Evolutionary conservation across 2,888 invertebrate genomes (phyloP).

Genomic region (Agriopis leucophaearia): DNA sequence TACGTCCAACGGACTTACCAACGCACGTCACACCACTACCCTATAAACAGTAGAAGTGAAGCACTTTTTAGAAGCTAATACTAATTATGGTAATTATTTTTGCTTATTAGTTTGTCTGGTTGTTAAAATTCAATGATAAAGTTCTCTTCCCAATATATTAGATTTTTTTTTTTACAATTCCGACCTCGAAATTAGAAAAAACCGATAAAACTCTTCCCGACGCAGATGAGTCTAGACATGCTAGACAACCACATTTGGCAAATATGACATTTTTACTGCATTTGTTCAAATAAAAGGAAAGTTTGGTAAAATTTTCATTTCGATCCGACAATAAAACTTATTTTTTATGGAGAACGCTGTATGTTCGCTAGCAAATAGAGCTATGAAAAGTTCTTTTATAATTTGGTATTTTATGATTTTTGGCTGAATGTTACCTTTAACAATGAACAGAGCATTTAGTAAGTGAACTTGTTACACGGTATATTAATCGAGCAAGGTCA

Average conservation of each 20-base stretch:
- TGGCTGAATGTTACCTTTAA: no score
- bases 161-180: background rate
- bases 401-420: conserved; percentile 4
- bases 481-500: no score
- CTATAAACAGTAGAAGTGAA: no score
- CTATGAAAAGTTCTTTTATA: conserved; percentile 10
- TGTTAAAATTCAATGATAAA: no score
- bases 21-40: no score
- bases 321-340: conserved; percentile 18
- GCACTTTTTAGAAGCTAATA: no score
- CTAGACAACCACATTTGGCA: conserved; percentile 34
- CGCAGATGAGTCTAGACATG: conserved; percentile 36
- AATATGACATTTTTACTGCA: conserved; percentile 35
- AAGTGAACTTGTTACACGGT: no score
- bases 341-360: conserved; percentile 14
- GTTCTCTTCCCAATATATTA: no score
- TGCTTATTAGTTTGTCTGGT: no score
- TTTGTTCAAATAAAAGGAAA: conserved; percentile 20
- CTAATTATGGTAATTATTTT: no score
- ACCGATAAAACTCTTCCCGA: background rate
- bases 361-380: conserved; percentile 8
- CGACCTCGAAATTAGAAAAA: background rate
- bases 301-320: conserved; percentile 31
- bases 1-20: no score
- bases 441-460: no score